Conservation (phyloP, 2,113 vertebrate genomes). For the Lepus timidus region DNA sequence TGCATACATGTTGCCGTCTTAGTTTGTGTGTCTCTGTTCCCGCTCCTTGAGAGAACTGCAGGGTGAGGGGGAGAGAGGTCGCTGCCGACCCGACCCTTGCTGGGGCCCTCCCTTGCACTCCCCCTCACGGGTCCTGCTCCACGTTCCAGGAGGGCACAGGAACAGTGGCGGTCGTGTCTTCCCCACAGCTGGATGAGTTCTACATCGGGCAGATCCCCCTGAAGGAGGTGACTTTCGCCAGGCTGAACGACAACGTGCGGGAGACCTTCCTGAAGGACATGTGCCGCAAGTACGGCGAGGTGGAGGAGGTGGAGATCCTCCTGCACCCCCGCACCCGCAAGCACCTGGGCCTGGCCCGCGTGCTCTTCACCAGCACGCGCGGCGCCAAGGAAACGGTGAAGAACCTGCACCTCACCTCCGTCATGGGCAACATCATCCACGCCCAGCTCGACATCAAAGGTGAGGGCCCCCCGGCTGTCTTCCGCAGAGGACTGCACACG, state of each 20-base stretch:
- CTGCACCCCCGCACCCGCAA: conserved; percentile 95
- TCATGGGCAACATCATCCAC: conserved; percentile 97
- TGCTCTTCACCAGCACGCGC: conserved; percentile 94
- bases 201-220: conserved; percentile 95
- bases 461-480: conserved; percentile 71
- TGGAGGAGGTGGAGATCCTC: conserved; percentile 96
- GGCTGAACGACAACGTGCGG: conserved; percentile 96
- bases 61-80: not conserved
- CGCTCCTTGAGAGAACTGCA: not conserved
- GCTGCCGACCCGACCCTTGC: not conserved
- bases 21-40: not conserved
- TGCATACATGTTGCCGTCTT: not conserved
- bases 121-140: conserved; percentile 4
- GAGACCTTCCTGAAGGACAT: conserved; percentile 96
- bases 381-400: conserved; percentile 95
- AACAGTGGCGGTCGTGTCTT: conserved; percentile 6
- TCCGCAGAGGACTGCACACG: not conserved
- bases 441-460: conserved; percentile 96
- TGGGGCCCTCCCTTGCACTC: not conserved
- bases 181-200: conserved; percentile 93
- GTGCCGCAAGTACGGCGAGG: conserved; percentile 96
- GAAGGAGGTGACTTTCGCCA: conserved; percentile 96
- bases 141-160: conserved; percentile 9
- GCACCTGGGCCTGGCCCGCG: conserved; percentile 94
- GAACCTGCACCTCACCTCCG: conserved; percentile 95